Conservation (phyloP, 2,113 vertebrate species). For the Pteropus alecto region DNA sequence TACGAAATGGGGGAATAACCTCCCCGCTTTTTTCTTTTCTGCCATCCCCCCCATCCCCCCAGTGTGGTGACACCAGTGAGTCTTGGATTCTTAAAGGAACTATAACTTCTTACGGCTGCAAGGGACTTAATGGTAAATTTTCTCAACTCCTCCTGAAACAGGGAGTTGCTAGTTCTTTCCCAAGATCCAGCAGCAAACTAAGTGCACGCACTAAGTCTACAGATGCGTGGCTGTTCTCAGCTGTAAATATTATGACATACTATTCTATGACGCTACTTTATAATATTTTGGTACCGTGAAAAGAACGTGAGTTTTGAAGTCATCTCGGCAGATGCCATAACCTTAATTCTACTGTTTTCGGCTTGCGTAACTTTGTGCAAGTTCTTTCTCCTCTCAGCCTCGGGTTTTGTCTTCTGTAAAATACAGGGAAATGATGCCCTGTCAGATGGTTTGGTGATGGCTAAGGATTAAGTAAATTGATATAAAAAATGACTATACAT, state of each 20-base stretch:
- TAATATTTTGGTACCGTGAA: not conserved
- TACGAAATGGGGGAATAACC: too few species aligned
- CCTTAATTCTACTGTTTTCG: not conserved
- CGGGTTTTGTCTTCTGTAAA: not conserved
- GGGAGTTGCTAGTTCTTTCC: not conserved
- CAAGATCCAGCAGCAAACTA: not conserved
- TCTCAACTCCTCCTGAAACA: not conserved
- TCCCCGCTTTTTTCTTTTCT: not conserved
- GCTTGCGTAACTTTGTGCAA: not conserved
- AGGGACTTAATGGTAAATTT: not conserved
- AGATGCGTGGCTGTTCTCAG: not conserved
- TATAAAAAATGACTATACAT: not conserved
- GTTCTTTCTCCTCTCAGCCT: not conserved
- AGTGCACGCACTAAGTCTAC: not conserved
- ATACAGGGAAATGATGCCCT: not conserved
- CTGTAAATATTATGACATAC: not conserved
- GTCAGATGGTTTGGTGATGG: not conserved
- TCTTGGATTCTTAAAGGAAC: not conserved
- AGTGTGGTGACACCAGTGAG: accelerated
- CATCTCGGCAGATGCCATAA: not conserved
- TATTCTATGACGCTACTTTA: not conserved
- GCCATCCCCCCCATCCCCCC: accelerated
- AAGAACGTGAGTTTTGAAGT: not conserved
- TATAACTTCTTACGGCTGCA: not conserved
- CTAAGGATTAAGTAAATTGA: not conserved